Percentiles rank a stretch among this genome's conserved stretches.
phyloP scores from a whole-genome alignment of 2,797 vertebrate species.

The Chiropotes sagulatus region DNA sequence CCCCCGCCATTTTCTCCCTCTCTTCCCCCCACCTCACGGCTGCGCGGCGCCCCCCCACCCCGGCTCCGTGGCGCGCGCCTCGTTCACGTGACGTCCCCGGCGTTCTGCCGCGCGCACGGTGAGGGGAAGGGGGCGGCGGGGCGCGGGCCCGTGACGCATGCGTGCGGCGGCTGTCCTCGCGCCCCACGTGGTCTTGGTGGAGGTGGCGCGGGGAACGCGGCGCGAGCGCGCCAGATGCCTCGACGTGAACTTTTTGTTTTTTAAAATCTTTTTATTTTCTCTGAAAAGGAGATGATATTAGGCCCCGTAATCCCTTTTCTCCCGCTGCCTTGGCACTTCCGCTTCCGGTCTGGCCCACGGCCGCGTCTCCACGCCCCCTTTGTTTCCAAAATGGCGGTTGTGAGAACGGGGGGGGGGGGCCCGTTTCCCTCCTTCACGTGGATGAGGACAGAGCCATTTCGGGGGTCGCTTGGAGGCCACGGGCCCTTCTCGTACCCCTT shows the following conservation, averaged over 20 bases:
- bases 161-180: accelerated
- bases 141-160: slow-evolving; percentile 19
- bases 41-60: background rate
- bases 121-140: background rate
- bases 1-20: background rate
- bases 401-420: background rate
- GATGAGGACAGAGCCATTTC: background rate
- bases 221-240: accelerated
- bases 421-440: background rate
- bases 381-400: slow-evolving; percentile 77
- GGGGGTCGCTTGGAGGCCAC: no score
- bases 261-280: accelerated
- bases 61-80: background rate
- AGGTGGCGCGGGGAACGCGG: background rate
- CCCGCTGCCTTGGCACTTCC: slow-evolving; percentile 52
- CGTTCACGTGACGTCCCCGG: slow-evolving; percentile 56
- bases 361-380: slow-evolving; percentile 76
- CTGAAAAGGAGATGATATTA: background rate
- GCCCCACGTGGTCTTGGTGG: background rate
- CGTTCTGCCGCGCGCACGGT: background rate
- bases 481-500: accelerated
- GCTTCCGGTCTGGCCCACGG: slow-evolving; percentile 59
- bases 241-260: accelerated
- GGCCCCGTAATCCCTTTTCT: background rate
- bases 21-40: slow-evolving; percentile 10